These are phyloP conservation scores for Trimorus sp. DNA, from an alignment of 2,888 invertebrate species.

Conservation along the genomic window DNA sequence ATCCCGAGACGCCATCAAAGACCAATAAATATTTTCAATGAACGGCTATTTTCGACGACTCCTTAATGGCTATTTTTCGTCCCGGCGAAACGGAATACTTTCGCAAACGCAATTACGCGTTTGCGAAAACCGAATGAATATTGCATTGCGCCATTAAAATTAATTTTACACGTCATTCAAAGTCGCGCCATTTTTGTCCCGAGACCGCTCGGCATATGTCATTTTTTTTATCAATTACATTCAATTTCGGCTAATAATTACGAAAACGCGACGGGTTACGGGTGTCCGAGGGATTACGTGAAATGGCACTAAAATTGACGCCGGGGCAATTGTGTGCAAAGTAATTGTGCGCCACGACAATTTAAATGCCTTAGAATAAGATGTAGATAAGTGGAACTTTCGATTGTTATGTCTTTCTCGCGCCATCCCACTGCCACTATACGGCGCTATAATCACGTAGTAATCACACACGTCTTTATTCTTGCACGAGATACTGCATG, in stretches of 20 bases:
- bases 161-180: no score
- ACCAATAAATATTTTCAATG: no score
- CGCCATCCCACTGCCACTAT: slow-evolving; percentile 5
- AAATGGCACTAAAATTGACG: slow-evolving; percentile 11
- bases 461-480: slow-evolving; percentile 11
- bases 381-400: slow-evolving; percentile 21
- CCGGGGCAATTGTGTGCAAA: neutral
- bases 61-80: no score
- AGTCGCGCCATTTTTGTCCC: no score
- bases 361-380: slow-evolving; percentile 20
- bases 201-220: no score
- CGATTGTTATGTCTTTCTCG: slow-evolving; percentile 12
- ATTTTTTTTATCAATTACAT: no score
- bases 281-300: neutral
- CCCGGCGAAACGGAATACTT: no score
- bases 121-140: no score
- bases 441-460: slow-evolving; percentile 5
- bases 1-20: no score
- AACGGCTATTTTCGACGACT: no score
- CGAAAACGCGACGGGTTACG: neutral
- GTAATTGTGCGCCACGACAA: neutral
- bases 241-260: neutral
- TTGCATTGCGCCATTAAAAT: no score
- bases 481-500: slow-evolving; percentile 7
- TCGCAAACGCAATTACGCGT: no score